Conservation (phyloP, 2,797 vertebrate species). For the Poecilia velifera region DNA sequence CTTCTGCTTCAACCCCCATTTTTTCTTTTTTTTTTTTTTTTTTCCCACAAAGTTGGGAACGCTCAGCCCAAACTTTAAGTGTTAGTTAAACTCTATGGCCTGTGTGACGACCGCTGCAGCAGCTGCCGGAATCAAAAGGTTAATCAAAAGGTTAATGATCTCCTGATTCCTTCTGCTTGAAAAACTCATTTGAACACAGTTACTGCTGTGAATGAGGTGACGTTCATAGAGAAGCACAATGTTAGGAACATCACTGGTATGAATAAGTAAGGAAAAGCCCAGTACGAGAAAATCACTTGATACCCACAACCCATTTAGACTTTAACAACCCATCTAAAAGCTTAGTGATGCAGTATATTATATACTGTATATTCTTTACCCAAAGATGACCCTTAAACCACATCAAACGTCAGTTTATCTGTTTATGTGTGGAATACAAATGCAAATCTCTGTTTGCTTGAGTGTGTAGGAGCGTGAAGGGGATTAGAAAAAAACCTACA, state of each 20-base stretch:
- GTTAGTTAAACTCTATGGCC: constrained; percentile 23
- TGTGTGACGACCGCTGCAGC: constrained; percentile 39
- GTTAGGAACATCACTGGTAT: constrained; percentile 19
- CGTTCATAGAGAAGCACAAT: constrained; percentile 10
- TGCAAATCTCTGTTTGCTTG: constrained; percentile 39
- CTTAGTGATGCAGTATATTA: neutral
- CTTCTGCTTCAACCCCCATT: neutral
- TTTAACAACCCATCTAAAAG: neutral
- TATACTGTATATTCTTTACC: constrained; percentile 1
- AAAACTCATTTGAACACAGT: constrained; percentile 30
- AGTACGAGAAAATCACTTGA: neutral
- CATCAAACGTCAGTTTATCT: constrained; percentile 23
- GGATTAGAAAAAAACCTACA: constrained; percentile 42
- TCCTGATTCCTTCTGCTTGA: constrained; percentile 31
- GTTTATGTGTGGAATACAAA: constrained; percentile 29
- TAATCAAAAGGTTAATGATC: constrained; percentile 68
- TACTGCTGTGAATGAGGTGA: constrained; percentile 13
- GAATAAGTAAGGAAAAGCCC: neutral
- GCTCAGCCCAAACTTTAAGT: constrained; percentile 13
- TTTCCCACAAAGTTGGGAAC: neutral
- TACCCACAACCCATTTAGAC: neutral
- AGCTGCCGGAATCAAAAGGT: constrained; percentile 57
- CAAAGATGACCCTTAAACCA: constrained; percentile 16
- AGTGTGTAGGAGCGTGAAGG: constrained; percentile 68
- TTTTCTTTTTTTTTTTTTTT: neutral